Base-by-base conservation (phyloP, 2,888 invertebrate genomes). In the Neoaliturus tenellus region DNA sequence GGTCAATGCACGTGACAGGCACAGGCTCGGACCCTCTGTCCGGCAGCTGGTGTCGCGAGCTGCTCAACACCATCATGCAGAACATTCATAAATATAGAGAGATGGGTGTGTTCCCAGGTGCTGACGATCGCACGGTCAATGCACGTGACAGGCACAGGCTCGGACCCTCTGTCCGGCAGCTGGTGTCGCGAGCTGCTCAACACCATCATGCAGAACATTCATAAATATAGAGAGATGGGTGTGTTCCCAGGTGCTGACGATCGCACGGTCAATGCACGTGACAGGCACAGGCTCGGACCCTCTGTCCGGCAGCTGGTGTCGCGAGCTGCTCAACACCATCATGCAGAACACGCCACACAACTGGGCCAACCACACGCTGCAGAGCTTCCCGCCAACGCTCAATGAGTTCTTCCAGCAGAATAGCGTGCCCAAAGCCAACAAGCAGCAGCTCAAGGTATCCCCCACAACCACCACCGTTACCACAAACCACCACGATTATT, bases 311-410 rank as follows among this genome's bases (percentile, higher is more conserved):
- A 93, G 95, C 1, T 98, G 98, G 94, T 98, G 98, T 88, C 96
- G 97, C 89, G 98, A 99, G 88, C 92, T 99, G 28, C 91, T 99
- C 6, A 94, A 95, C 0, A 96, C 96, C 0, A 97, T 99, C 28
- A 97, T 97, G 94, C 96, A 97, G 87, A 97, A 97, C 89, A 99
- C 98, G 0, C 98, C 98, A 0, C 98, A 98, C 90, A 95, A 96
- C 88, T 99, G 98, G 98, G 97, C 98, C 0, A 95, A 96, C 85
- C 98, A 98, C 90, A 98, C 98, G 0, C 91, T 98, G 23, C 95
- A 96, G 86, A 98, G 98, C 89, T 98, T 99, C 90, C 99, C 99
- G 0, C 94, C 95, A 0, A 95, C 96, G 6, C 92, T 98, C 4
- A 95, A 96, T 75, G 98, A 98, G 88, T 98, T 98, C 90, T 98